A percentile compares a stretch with the other conserved stretches of the same genome.
These are phyloP conservation scores for Anhinga anhinga DNA, from an alignment of 2,113 vertebrate genomes.

Conservation along the genomic window DNA sequence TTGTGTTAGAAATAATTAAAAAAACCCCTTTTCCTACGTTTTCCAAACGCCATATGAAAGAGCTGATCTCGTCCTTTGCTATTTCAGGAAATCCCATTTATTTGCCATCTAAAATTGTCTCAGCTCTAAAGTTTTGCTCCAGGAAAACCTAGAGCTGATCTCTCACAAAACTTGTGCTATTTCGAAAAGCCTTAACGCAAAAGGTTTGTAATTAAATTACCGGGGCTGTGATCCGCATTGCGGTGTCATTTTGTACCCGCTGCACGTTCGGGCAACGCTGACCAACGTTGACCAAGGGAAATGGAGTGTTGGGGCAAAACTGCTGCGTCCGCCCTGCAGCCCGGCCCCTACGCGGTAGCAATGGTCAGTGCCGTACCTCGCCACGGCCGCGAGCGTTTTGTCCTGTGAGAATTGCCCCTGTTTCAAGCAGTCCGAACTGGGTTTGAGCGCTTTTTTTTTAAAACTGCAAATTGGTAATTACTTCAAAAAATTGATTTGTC, in stretches of 20 bases:
- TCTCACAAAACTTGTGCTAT: not conserved
- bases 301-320: not conserved
- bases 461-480: not conserved
- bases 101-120: not conserved
- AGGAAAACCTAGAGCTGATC: not conserved
- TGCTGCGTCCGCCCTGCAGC: not conserved
- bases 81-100: not conserved
- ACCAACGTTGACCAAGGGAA: rapidly evolving
- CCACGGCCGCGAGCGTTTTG: rapidly evolving
- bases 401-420: rapidly evolving
- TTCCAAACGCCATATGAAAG: not conserved
- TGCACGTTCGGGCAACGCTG: rapidly evolving
- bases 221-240: rapidly evolving
- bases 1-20: not conserved
- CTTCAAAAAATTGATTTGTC: not conserved
- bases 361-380: rapidly evolving
- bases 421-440: not conserved
- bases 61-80: not conserved
- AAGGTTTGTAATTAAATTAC: not conserved
- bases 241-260: not conserved
- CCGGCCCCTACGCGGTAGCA: not conserved
- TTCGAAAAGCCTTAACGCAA: not conserved
- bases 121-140: not conserved
- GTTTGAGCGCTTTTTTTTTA: rapidly evolving
- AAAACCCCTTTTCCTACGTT: not conserved